Base-by-base conservation (phyloP, 2,113 vertebrate genomes). In the Cyrtonyx montezumae region DNA sequence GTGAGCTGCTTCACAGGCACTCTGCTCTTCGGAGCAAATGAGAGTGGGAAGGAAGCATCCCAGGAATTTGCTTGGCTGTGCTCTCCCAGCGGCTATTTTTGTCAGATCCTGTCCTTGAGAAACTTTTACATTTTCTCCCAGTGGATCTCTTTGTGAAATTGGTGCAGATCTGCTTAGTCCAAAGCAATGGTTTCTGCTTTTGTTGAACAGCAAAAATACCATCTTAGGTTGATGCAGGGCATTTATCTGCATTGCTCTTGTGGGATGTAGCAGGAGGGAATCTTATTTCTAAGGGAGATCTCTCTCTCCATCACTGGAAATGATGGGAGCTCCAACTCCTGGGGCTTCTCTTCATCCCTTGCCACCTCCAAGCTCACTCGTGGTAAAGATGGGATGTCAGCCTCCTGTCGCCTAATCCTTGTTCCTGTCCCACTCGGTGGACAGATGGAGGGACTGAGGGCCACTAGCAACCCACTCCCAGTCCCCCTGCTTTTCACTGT, bases 21-120 rank as follows among this genome's bases (percentile, higher is more conserved):
- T 87, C 28, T 16, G 18, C 83, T 61, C 17, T 55, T 79, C 81
- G 81, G 87, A 92, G 48, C 0, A 0, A 82, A 73, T 1, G 68
- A 55, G 63, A 91, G 82, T 9, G 11, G 81, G 55, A 70, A 70
- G 63, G n/a, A 87, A 82, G 58, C 77, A 93, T 91, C 85, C 46
- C 37, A 92, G 89, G 92, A 93, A 96, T 96, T 84, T 3, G 0
- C 37, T 94, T 92, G 91, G 84, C 81, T 9, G 2, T 30, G 42
- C 86, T 82, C 21, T 11, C 23, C 32, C 42, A 0, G n/a, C 37
- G 43, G 82, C 55, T 93, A 26, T 93, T 96, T 93, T 79, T n/a
- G 30, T 80, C 70, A 68, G 37, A 93, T 90, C 48, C 30, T 23
- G 28, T 58, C 49, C 70, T 82, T 84, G 63, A 91, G 84, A 84